These are phyloP conservation scores for Onthophagus taurus DNA, from an alignment of 1,140 invertebrate species.

Conservation along the genomic window DNA sequence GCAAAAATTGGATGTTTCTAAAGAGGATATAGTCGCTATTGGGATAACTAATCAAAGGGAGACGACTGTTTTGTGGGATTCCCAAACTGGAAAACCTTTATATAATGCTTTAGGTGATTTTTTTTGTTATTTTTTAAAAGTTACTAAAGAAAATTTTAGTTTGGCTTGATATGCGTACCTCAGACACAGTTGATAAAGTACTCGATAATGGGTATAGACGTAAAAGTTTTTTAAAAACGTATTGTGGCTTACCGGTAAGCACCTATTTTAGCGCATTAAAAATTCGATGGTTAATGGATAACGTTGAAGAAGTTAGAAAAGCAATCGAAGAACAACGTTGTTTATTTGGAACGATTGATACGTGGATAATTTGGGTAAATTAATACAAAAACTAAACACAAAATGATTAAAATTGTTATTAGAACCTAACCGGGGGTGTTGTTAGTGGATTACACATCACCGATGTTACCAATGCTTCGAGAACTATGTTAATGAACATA, in stretches of 20 bases:
- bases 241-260: slow-evolving; percentile 87
- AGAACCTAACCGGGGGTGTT: slow-evolving; percentile 69
- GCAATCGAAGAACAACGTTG: slow-evolving; percentile 68
- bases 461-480: slow-evolving; percentile 94
- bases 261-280: slow-evolving; percentile 94
- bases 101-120: slow-evolving; percentile 63
- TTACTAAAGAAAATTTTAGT: too few species aligned
- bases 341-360: slow-evolving; percentile 90
- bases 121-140: too few species aligned
- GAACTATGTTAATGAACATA: slow-evolving; percentile 97
- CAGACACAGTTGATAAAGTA: slow-evolving; percentile 73
- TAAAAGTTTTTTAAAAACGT: slow-evolving; percentile 66
- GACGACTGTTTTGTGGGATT: slow-evolving; percentile 90
- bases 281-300: slow-evolving; percentile 88
- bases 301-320: slow-evolving; percentile 67
- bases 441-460: slow-evolving; percentile 75
- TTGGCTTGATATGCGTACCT: slow-evolving; percentile 80
- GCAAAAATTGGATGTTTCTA: slow-evolving; percentile 49
- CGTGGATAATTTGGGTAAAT: slow-evolving; percentile 88
- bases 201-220: slow-evolving; percentile 67
- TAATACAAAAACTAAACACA: slow-evolving; percentile 37
- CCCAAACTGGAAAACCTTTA: slow-evolving; percentile 72
- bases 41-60: slow-evolving; percentile 94
- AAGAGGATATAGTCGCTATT: slow-evolving; percentile 59
- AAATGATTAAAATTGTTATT: background rate